Percentiles rank a stretch among this genome's conserved stretches.
Evolutionary conservation across 2,113 vertebrate species (phyloP).

Genomic region (Fregetta grallaria): DNA sequence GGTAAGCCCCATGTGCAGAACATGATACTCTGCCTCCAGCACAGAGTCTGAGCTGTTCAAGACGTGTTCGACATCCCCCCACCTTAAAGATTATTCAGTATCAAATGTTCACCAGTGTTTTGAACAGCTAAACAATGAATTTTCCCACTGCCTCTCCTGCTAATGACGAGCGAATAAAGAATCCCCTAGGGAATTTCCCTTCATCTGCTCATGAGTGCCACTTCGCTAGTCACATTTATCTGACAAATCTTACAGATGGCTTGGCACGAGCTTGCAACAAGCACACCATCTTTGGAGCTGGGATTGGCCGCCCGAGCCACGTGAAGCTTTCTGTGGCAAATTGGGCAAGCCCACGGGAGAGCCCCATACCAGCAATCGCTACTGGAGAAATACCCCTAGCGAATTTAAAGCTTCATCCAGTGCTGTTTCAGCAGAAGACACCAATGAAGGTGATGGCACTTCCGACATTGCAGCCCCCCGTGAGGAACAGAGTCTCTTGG

Average conservation of each 20-base stretch:
- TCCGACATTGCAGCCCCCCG: not conserved
- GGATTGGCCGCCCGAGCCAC: constrained; percentile 36
- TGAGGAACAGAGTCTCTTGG: not conserved
- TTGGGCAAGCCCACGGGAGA: not conserved
- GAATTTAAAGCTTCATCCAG: not conserved
- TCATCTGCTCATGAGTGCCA: constrained; percentile 68
- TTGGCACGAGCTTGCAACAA: constrained; percentile 54
- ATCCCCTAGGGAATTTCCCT: constrained; percentile 66
- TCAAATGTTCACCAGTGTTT: not conserved
- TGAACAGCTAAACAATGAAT: constrained; percentile 40
- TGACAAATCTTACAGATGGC: constrained; percentile 69
- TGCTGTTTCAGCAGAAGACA: not conserved
- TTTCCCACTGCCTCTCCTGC: constrained; percentile 51
- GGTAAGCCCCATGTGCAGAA: not conserved
- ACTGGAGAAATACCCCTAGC: not conserved
- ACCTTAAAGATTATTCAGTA: not conserved
- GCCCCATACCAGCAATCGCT: not conserved
- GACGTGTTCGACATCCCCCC: not conserved
- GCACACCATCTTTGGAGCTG: constrained; percentile 61
- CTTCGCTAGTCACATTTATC: constrained; percentile 68
- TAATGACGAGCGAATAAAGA: constrained; percentile 57
- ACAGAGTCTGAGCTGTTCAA: not conserved
- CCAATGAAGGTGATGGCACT: not conserved
- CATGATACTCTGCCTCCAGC: not conserved
- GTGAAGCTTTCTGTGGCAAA: not conserved